Evolutionary conservation across 2,113 vertebrate genomes (phyloP).

Genomic region (Anhinga anhinga): DNA sequence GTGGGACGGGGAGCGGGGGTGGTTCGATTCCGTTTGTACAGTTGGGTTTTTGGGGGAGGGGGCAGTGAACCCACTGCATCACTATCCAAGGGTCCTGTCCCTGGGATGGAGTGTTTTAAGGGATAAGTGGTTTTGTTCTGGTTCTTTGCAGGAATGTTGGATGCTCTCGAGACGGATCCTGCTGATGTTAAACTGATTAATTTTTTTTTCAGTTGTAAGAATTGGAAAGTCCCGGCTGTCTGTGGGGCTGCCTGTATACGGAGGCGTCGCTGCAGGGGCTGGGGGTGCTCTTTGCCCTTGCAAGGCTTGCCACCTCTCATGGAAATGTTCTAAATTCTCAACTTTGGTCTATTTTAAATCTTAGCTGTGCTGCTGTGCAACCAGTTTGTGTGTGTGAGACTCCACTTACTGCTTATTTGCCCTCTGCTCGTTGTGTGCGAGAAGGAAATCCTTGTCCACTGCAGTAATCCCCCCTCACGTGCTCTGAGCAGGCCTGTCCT

Average conservation of each 20-base stretch:
- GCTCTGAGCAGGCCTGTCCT: background rate
- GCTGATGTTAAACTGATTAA: background rate
- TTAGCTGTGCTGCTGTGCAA: background rate
- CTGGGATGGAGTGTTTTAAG: background rate
- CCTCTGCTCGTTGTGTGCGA: background rate
- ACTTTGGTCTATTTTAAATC: background rate
- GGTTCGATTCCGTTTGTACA: background rate
- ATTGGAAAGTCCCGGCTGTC: background rate
- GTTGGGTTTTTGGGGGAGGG: background rate
- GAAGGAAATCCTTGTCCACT: background rate
- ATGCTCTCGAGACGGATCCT: background rate
- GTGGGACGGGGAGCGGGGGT: background rate
- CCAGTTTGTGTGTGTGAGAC: too few species aligned
- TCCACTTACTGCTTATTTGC: background rate
- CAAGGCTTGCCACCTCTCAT: accelerated
- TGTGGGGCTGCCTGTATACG: background rate
- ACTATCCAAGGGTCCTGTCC: background rate
- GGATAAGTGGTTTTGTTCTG: background rate
- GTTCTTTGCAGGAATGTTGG: background rate
- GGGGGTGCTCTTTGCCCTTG: background rate
- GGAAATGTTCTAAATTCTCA: background rate
- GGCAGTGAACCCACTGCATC: background rate
- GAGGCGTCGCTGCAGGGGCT: background rate
- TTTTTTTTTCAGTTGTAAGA: background rate
- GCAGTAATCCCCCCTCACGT: background rate